These are phyloP conservation scores for Leptestheria dahalacensis DNA, from an alignment of 1,140 invertebrate species.

Conservation along the genomic window DNA sequence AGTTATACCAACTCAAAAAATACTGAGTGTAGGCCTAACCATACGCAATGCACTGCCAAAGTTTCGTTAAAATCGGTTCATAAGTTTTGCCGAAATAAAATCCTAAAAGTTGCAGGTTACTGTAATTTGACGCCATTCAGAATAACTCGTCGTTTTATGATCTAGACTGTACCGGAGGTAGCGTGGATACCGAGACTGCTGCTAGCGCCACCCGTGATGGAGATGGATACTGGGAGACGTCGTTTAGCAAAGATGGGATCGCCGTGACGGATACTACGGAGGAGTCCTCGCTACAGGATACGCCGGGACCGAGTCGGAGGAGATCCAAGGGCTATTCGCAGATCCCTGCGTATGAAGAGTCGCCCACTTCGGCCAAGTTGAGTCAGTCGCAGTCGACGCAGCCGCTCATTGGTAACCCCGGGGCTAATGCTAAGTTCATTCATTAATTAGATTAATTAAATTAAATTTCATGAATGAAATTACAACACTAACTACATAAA, in stretches of 20 bases:
- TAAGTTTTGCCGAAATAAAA: too few relatives aligned
- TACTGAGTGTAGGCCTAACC: too few relatives aligned
- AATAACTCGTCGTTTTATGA: too few relatives aligned
- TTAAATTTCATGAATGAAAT: background rate
- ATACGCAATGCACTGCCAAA: too few relatives aligned
- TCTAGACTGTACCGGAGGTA: too few relatives aligned
- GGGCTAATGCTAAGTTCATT: too few relatives aligned
- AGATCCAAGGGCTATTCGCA: background rate
- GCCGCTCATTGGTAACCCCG: conserved; percentile 24
- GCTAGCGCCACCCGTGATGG: conserved; percentile 1
- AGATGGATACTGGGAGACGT: conserved; percentile 22
- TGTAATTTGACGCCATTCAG: too few relatives aligned
- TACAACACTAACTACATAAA: too few relatives aligned
- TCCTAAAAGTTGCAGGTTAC: too few relatives aligned
- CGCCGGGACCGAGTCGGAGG: background rate
- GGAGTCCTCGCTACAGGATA: background rate
- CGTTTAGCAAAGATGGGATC: conserved; percentile 19
- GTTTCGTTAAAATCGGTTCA: too few relatives aligned
- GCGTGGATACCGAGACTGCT: background rate
- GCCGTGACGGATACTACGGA: background rate
- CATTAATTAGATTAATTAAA: background rate
- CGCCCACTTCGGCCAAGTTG: background rate
- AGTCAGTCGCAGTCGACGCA: conserved; percentile 31
- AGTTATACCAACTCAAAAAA: too few relatives aligned
- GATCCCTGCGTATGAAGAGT: background rate